phyloP scores from a whole-genome alignment of 2,797 vertebrate species.

The Clarias fuscus region DNA sequence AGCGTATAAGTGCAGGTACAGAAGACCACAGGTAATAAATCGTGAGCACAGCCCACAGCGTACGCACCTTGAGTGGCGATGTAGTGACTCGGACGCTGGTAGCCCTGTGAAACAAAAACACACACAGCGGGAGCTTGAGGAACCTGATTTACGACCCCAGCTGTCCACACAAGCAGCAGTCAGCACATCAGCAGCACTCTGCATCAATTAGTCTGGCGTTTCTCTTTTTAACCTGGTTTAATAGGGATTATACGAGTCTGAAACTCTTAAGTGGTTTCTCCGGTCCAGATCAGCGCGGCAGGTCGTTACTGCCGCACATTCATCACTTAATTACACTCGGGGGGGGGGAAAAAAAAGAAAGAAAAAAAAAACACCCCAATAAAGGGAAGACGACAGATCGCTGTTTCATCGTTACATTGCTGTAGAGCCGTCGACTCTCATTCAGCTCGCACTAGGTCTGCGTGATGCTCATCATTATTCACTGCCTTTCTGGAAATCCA shows the following conservation, averaged over 20 bases:
- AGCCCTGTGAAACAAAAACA: constrained; percentile 10
- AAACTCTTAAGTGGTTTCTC: not conserved
- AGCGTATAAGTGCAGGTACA: not conserved
- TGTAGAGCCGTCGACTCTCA: not conserved
- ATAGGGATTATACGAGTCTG: not conserved
- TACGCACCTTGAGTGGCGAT: constrained; percentile 18
- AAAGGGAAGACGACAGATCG: not conserved
- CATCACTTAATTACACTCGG: not conserved
- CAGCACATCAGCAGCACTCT: constrained; percentile 19
- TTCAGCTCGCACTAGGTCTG: too few species aligned
- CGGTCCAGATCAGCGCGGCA: not conserved
- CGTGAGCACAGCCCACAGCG: not conserved
- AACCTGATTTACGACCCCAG: not conserved
- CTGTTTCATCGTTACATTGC: not conserved
- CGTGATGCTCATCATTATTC: not conserved
- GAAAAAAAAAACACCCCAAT: too few species aligned
- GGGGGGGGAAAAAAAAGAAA: too few species aligned
- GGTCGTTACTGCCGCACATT: not conserved
- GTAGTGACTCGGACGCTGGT: constrained; percentile 23
- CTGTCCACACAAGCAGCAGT: constrained; percentile 2
- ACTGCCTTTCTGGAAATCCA: not conserved
- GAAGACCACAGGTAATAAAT: not conserved
- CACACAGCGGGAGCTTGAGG: not conserved
- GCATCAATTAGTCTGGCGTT: not conserved
- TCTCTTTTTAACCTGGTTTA: not conserved